These are phyloP conservation scores for Noctua comes DNA, from an alignment of 2,888 invertebrate species.

Conservation along the genomic window DNA sequence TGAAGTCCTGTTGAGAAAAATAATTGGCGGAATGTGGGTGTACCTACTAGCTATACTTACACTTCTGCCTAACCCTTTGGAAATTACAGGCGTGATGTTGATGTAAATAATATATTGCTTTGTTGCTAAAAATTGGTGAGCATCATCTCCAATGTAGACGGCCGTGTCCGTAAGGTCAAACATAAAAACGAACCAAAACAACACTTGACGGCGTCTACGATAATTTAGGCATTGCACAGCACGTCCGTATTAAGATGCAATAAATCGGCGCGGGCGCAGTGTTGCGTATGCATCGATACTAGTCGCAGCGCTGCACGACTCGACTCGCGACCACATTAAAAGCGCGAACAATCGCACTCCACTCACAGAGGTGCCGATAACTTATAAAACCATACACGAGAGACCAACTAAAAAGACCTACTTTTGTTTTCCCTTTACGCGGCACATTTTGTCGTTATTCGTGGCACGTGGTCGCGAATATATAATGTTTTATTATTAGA, in stretches of 20 bases:
- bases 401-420: slow-evolving; percentile 80
- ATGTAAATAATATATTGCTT: background rate
- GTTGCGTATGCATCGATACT: slow-evolving; percentile 63
- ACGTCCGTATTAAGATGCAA: slow-evolving; percentile 62
- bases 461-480: slow-evolving; percentile 89
- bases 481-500: slow-evolving; percentile 89
- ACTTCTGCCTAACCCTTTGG: too few relatives aligned
- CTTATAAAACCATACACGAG: slow-evolving; percentile 78
- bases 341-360: slow-evolving; percentile 70
- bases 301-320: slow-evolving; percentile 62
- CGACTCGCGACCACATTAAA: slow-evolving; percentile 72
- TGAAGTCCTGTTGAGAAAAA: background rate
- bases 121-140: background rate
- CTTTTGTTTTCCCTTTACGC: slow-evolving; percentile 85
- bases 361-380: slow-evolving; percentile 82
- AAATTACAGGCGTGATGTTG: background rate
- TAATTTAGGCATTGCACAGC: slow-evolving; percentile 63
- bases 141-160: background rate
- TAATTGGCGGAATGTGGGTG: background rate
- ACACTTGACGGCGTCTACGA: slow-evolving; percentile 30
- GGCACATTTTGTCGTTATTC: slow-evolving; percentile 86
- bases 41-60: background rate
- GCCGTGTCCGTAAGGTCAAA: background rate
- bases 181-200: slow-evolving; percentile 26
- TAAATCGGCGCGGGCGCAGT: slow-evolving; percentile 54